Conservation (phyloP, 2,113 vertebrate species). For the Clarias gariepinus region DNA sequence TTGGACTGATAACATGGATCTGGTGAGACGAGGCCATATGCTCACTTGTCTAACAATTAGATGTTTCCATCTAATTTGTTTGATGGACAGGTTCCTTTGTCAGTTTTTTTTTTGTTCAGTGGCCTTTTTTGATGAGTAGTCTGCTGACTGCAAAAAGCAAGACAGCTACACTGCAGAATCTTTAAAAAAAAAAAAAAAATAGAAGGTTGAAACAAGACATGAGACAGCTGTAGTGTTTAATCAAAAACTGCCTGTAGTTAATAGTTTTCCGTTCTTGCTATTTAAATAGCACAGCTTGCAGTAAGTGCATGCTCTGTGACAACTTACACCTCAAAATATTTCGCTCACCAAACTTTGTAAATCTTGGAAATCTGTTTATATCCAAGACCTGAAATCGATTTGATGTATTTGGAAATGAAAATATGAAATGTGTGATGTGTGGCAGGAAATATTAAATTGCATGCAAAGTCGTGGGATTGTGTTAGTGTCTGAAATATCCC, state of each 20-base stretch:
- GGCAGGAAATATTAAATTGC: conserved; percentile 1
- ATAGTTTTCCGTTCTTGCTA: not conserved
- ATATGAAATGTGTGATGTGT: conserved; percentile 22
- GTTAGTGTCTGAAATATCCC: conserved; percentile 39
- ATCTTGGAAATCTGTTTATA: not conserved
- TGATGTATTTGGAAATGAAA: conserved; percentile 29
- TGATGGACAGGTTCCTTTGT: conserved; percentile 6
- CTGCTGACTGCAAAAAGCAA: conserved; percentile 3
- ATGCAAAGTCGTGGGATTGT: conserved; percentile 34
- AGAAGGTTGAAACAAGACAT: not conserved
- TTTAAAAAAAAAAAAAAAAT: not conserved
- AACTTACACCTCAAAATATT: not conserved
- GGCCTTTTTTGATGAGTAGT: conserved; percentile 1
- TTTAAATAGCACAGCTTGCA: not conserved
- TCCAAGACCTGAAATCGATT: conserved; percentile 21
- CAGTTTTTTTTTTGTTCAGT: not conserved
- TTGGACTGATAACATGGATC: conserved; percentile 90
- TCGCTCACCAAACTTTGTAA: not conserved
- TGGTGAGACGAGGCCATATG: conserved; percentile 75
- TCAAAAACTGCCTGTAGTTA: conserved; percentile 12
- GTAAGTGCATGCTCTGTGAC: not conserved
- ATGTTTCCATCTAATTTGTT: conserved; percentile 1
- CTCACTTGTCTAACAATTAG: not conserved
- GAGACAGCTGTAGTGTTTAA: conserved; percentile 10
- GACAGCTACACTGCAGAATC: not conserved